Base-by-base conservation (phyloP, 2,113 vertebrate species). In the Verasper variegatus region DNA sequence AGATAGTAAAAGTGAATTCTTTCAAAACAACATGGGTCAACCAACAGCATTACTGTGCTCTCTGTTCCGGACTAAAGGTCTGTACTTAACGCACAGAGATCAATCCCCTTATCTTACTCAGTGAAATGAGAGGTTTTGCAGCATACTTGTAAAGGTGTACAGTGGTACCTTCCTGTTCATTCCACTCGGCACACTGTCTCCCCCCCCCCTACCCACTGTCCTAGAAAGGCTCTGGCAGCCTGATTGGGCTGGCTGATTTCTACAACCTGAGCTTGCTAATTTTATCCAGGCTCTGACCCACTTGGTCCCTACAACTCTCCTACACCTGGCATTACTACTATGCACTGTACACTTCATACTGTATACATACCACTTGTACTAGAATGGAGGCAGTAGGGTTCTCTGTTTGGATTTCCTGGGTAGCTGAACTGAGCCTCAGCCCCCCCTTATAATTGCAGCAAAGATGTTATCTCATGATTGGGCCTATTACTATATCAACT, bases 261-360 rank as follows among this genome's bases (percentile, higher is more conserved):
- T 68, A 26, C n/a, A 45, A 1, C 51, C 55, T 21, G 26, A 62
- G 21, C 51, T 61, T 64, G 76, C 86, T 88, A 83, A 85, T 68
- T 88, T 80, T 85, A 88, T 58, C 57, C 79, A 37, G 57, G 10
- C 73, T 74, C 27, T 88, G 86, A 88, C 83, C 86, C 83, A 85
- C 54, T 85, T 88, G 73, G 66, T 77, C 31, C 59, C 54, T 49
- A 18, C n/a, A 73, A 63, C 55, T 59, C 58, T 71, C 31, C 52
- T 20, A 17, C 24, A 73, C 23, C 52, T 60, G 68, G 54, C 73
- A 60, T 20, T 42, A 21, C 13, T 45, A 45, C 42, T 45, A 12
- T 45, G 42, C 42, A 14, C 14, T 45, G 11, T 45, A 45, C 42
- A 37, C 35, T 37, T 37, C 9, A 37, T 37, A 45, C 54, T 37